These are phyloP conservation scores for Brachyptera risi DNA, from an alignment of 2,888 invertebrate species.

Conservation along the genomic window DNA sequence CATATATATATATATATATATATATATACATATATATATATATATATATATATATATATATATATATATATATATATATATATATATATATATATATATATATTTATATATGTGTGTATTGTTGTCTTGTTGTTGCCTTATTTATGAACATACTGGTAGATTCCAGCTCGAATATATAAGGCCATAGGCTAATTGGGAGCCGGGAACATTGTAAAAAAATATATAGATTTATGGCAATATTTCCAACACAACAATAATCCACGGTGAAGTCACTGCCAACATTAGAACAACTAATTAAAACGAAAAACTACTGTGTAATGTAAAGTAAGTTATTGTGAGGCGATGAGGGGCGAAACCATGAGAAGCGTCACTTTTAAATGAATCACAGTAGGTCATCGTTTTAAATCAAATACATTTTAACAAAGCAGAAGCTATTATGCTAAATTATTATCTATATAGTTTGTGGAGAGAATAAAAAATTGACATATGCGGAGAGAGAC, in stretches of 20 bases:
- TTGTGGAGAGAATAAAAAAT: no score
- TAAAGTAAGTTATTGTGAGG: slow-evolving; percentile 9
- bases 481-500: no score
- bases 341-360: not conserved
- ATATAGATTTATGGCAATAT: slow-evolving; percentile 17
- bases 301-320: slow-evolving; percentile 22
- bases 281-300: slow-evolving; percentile 14
- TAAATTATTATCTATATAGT: no score
- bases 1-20: no score
- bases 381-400: slow-evolving; percentile 6
- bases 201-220: slow-evolving; percentile 3
- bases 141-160: not conserved
- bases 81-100: no score
- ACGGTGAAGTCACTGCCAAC: not conserved
- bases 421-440: not conserved
- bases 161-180: slow-evolving; percentile 15
- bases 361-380: not conserved
- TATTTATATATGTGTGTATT: no score
- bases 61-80: no score
- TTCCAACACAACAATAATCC: slow-evolving; percentile 19
- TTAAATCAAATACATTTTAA: slow-evolving; percentile 11
- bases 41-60: no score
- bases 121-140: not conserved
- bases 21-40: no score
- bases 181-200: slow-evolving; percentile 18